Evolutionary conservation across 2,113 vertebrate species (phyloP), one percentile per base, ranked within the genome.

Genomic region (Puntigrus tetrazona): DNA sequence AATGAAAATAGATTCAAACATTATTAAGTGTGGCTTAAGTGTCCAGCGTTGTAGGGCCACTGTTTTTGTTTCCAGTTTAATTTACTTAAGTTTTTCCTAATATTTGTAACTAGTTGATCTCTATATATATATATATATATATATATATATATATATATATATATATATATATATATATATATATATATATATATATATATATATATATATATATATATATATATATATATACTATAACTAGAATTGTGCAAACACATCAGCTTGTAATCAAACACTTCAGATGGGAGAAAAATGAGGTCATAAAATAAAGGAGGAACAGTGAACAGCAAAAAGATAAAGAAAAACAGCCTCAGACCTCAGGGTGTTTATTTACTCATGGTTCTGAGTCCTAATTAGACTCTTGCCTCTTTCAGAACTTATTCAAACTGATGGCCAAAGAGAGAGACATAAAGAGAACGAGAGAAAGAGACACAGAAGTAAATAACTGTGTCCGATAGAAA

Each of bases 281-380:
- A 31, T 34, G 29, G 8, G n/a, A 31, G 31, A 2, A 45, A 81
- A 84, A 50, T 8, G 2, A 86, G 84, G 27, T 75, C 36, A 83
- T 73, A 27, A 57, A 38, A 67, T 72, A 61, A 81, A 34, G 29
- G 83, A 79, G 29, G 73, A 63, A 61, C 9, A 84, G 57, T 45
- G 14, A 57, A n/a, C 22, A 38, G 20, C 70, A 55, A 76, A 43
- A 36, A 31, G 63, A 10, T 5, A 78, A 25, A 57, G 80, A 77
- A 61, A 38, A 31, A 45, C 5, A 52, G 1, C 59, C 50, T 61
- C 69, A 78, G 20, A 38, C 55, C 76, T 43, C 10, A 20, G 76
- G 76, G 76, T 27, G n/a, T 61, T 78, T 61, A 55, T 78, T 78
- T 78, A 78, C 76, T 61, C 14, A 59, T 78, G 76, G n/a, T 55